Percentiles rank a stretch among this genome's conserved stretches.
Conservation (phyloP, 2,113 vertebrate species). For the Synodontis membranacea region DNA sequence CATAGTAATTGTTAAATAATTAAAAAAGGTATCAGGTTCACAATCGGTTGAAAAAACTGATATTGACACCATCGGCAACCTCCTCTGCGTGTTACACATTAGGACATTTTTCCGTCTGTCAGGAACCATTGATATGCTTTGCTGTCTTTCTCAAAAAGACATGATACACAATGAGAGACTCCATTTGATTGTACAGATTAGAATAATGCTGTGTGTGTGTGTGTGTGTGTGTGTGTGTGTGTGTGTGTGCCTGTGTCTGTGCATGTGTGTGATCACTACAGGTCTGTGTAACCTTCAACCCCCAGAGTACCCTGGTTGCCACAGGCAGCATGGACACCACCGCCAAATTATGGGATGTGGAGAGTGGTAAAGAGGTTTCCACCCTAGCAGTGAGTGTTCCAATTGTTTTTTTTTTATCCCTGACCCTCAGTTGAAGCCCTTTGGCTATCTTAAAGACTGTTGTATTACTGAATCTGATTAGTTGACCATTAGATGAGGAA, state of each 20-base stretch:
- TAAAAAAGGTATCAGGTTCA: background rate
- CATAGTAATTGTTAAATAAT: background rate
- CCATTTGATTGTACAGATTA: background rate
- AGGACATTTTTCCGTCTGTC: background rate
- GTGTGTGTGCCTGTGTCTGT: background rate
- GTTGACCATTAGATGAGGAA: background rate
- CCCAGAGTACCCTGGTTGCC: slow-evolving; percentile 89
- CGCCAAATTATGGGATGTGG: slow-evolving; percentile 86
- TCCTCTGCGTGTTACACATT: background rate
- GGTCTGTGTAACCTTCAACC: slow-evolving; percentile 94
- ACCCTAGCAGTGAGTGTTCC: slow-evolving; percentile 75
- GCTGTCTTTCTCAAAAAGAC: background rate
- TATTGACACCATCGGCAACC: no score
- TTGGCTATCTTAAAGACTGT: background rate
- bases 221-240: background rate
- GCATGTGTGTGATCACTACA: slow-evolving; percentile 58
- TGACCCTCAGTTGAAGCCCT: background rate
- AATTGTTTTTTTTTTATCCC: background rate
- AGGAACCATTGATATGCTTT: background rate
- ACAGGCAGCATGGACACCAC: slow-evolving; percentile 93
- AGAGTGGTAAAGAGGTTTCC: slow-evolving; percentile 83
- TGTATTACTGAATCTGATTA: background rate
- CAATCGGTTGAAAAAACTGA: background rate
- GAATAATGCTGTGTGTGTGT: background rate
- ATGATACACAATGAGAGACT: background rate